These are phyloP conservation scores for Halichoerus grypus DNA, from an alignment of 2,113 vertebrate species.

Conservation along the genomic window DNA sequence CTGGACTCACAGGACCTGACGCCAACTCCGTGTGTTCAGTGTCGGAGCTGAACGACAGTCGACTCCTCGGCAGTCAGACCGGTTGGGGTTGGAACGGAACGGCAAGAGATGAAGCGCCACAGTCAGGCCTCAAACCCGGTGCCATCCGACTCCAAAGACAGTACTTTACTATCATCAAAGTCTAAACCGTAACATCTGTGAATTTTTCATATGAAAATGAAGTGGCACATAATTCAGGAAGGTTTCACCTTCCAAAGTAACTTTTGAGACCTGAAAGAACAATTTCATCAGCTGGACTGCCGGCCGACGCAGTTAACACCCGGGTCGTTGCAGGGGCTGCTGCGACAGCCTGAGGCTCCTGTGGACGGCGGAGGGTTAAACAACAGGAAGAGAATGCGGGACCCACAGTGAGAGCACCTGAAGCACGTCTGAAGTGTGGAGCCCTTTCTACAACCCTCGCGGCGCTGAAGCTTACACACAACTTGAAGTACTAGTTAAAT, in stretches of 20 bases:
- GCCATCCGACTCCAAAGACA: background rate
- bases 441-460: background rate
- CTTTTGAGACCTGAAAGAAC: background rate
- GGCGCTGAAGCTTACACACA: background rate
- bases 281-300: background rate
- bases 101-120: background rate
- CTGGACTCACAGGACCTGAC: background rate
- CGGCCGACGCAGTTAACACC: background rate
- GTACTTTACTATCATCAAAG: background rate
- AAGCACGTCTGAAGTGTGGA: background rate
- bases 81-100: background rate
- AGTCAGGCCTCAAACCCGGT: background rate
- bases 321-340: too few species aligned
- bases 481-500: background rate
- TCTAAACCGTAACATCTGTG: background rate
- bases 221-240: background rate
- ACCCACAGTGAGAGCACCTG: background rate
- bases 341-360: background rate
- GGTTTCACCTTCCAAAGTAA: background rate
- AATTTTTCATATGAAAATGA: constrained; percentile 9
- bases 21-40: background rate
- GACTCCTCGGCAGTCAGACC: background rate
- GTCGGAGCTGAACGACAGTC: background rate
- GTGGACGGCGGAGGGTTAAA: background rate
- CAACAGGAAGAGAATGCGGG: background rate